These are phyloP conservation scores for Cavia porcellus DNA, from an alignment of 2,113 vertebrate genomes.

Conservation along the genomic window DNA sequence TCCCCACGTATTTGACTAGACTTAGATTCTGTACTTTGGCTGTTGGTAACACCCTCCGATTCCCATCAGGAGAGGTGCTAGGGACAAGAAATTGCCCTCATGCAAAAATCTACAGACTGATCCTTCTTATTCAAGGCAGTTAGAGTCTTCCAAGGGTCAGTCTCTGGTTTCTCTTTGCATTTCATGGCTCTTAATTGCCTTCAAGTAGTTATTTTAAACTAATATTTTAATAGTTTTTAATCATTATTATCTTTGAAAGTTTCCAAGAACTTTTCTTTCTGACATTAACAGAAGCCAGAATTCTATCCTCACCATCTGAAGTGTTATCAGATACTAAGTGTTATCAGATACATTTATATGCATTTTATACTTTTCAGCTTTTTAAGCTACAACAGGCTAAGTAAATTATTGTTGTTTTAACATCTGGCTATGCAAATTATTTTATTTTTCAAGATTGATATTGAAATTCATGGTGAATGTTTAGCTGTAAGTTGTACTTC, in stretches of 20 bases:
- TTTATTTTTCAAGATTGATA: conserved; percentile 25
- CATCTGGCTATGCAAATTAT: neutral
- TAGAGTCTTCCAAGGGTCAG: neutral
- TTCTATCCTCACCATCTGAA: neutral
- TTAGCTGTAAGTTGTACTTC: neutral
- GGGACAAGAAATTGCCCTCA: neutral
- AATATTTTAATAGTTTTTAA: neutral
- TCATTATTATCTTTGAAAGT: neutral
- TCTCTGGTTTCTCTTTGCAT: neutral
- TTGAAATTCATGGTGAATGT: neutral
- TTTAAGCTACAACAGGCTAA: neutral
- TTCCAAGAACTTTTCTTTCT: neutral
- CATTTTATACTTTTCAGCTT: neutral
- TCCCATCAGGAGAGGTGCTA: rapidly evolving
- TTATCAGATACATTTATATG: neutral
- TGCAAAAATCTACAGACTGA: neutral
- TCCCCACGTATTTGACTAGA: neutral
- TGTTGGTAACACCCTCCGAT: neutral
- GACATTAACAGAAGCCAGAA: neutral
- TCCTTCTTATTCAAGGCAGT: neutral
- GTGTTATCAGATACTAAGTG: neutral
- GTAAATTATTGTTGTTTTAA: neutral
- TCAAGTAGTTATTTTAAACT: neutral
- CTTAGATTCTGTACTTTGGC: neutral
- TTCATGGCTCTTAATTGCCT: neutral